Evolutionary conservation across 2,888 invertebrate species (phyloP), one percentile per base, ranked within the genome.

Genomic region (Ischnura elegans): DNA sequence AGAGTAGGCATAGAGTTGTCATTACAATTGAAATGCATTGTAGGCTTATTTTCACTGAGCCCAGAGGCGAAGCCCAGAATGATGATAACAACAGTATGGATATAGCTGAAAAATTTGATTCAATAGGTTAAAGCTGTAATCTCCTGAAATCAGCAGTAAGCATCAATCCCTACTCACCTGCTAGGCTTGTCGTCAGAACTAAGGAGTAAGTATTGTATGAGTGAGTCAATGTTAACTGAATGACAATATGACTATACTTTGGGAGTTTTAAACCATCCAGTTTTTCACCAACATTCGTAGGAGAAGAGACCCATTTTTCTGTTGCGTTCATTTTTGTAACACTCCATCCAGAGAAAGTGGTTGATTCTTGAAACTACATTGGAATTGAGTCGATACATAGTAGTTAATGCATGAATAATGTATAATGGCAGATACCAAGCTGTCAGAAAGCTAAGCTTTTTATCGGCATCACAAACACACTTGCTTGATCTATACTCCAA

Each of bases 51-150:
- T 90, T 90, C 43, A 61, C 13, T 51, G 43, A n/a, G 10, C 90
- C 61, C 55, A 90, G 19, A n/a, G 90, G 90, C 19, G 90, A 90
- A 16, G 90, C 66, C 90, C 90, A 90, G 13, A 90, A 90, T 19
- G 90, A 90, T 25, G 55, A 16, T 43, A 90, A 45, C 5, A 21
- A 66, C 21, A 55, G 16, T 42, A 66, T 61, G 21, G 61, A 66
- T 19, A 66, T 61, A 42, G 43, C 90, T 90, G 90, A 5, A 90
- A 61, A 36, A 86, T 51, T 51, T 5, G 2, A 5, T 51, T 19
- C 51, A 19, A 51, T 8, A 51, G 51, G 51, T 2, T 10, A 51
- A 2, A 51, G 19, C 19, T 51, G n/a, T n/a, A n/a, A 5, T 51
- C 19, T 13, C 8, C 19, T 13, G 8, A 51, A 51, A 51, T 51